Conservation (phyloP, 2,888 invertebrate species). For the Harpalus rubripes region DNA sequence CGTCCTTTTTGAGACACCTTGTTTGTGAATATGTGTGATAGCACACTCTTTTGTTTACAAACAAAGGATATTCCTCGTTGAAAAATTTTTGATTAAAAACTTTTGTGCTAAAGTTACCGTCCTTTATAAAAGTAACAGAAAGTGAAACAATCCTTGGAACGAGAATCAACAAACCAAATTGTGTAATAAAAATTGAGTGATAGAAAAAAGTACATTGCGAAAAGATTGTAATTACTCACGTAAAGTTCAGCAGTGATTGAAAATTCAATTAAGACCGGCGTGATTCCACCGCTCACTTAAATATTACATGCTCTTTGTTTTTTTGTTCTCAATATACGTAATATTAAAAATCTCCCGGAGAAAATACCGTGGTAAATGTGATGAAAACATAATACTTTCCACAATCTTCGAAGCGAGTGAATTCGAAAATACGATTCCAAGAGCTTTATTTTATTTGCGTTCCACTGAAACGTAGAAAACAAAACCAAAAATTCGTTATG, state of each 20-base stretch:
- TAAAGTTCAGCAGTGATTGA: constrained; percentile 13
- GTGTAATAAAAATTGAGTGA: background rate
- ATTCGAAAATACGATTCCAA: constrained; percentile 45
- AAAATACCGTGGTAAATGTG: constrained; percentile 32
- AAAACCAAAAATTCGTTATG: constrained; percentile 49
- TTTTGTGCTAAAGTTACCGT: background rate
- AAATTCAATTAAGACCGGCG: constrained; percentile 6
- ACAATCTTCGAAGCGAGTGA: constrained; percentile 38
- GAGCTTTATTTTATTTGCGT: constrained; percentile 47
- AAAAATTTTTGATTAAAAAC: constrained; percentile 3
- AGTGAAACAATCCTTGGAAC: background rate
- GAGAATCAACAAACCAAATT: background rate
- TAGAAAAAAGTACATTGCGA: background rate
- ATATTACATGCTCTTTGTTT: constrained; percentile 10
- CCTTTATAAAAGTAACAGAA: background rate
- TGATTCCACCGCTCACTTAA: background rate
- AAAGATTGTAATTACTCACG: constrained; percentile 29
- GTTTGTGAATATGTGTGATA: too few relatives aligned
- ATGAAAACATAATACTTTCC: constrained; percentile 41
- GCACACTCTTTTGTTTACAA: background rate
- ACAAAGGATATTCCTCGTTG: background rate
- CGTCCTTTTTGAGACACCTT: too few relatives aligned
- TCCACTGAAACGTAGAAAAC: constrained; percentile 39
- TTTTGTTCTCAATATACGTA: background rate
- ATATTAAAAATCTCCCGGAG: constrained; percentile 2